Evolutionary conservation across 2,888 invertebrate species (phyloP).

Genomic region (Leucophenga maculata): DNA sequence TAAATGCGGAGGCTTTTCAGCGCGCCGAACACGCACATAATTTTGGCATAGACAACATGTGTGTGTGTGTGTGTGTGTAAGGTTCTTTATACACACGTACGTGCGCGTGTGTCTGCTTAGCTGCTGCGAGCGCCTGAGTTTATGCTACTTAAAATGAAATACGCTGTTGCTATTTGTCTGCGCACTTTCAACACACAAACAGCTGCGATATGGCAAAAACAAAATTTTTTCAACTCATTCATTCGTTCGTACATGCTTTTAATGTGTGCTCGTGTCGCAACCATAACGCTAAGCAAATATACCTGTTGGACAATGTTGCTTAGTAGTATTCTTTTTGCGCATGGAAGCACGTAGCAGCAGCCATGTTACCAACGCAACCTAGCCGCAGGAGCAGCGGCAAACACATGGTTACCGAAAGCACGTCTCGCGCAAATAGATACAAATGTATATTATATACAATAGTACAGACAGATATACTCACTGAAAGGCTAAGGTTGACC

Average conservation of each 20-base stretch:
- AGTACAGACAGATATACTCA: constrained; percentile 2
- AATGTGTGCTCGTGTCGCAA: background rate
- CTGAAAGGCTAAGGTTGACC: background rate
- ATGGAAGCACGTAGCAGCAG: constrained; percentile 16
- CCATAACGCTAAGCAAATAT: constrained; percentile 16
- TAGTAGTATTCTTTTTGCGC: background rate
- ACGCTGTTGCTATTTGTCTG: too few species aligned
- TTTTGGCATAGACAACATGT: background rate
- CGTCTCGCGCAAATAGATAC: too few species aligned
- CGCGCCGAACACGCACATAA: background rate
- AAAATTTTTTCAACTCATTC: too few species aligned
- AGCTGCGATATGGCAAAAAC: too few species aligned
- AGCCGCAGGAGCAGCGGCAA: background rate
- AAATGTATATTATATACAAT: background rate
- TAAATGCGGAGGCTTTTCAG: background rate
- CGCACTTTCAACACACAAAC: too few species aligned
- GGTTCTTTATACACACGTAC: background rate
- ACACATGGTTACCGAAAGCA: background rate
- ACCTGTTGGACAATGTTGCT: constrained; percentile 18
- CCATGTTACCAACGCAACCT: constrained; percentile 6
- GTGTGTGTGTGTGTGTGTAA: background rate
- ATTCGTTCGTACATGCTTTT: background rate
- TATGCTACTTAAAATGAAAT: constrained; percentile 11
- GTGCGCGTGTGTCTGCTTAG: background rate
- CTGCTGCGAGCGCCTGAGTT: constrained; percentile 14